Evolutionary conservation across 53 echinoderm and acorn worm genomes (phyloP).

Genomic region (Astropecten irregularis): DNA sequence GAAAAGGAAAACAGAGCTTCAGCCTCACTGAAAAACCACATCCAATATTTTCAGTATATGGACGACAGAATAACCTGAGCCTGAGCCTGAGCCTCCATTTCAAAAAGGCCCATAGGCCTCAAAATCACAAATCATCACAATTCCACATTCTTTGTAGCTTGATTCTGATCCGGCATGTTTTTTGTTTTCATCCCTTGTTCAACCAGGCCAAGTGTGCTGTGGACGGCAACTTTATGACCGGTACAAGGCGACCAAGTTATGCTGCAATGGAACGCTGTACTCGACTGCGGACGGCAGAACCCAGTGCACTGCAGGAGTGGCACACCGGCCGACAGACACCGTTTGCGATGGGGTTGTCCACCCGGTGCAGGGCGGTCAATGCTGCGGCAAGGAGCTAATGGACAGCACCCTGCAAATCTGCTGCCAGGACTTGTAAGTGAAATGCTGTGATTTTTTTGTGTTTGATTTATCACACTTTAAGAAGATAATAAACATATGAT

Average conservation of each 20-base stretch:
- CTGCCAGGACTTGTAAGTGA: conserved; percentile 72
- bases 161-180: no score
- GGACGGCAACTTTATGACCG: conserved; percentile 27
- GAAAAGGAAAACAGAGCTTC: no score
- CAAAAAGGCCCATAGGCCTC: no score
- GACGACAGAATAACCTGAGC: no score
- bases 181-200: background rate
- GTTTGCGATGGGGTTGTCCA: conserved; percentile 59
- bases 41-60: no score
- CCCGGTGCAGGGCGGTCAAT: conserved; percentile 41
- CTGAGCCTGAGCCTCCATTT: no score
- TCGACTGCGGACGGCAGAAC: conserved; percentile 36
- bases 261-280: conserved; percentile 34
- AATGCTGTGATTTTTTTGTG: no score
- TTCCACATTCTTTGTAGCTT: no score
- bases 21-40: no score
- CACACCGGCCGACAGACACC: conserved; percentile 52
- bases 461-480: no score
- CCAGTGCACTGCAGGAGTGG: conserved; percentile 45
- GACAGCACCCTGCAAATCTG: conserved; percentile 55
- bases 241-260: conserved; percentile 7
- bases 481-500: no score
- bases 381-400: conserved; percentile 62
- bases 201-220: conserved; percentile 58
- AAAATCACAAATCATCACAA: no score